Base-by-base conservation (phyloP, 1,140 invertebrate genomes). In the Drosophila kurseongensis region DNA sequence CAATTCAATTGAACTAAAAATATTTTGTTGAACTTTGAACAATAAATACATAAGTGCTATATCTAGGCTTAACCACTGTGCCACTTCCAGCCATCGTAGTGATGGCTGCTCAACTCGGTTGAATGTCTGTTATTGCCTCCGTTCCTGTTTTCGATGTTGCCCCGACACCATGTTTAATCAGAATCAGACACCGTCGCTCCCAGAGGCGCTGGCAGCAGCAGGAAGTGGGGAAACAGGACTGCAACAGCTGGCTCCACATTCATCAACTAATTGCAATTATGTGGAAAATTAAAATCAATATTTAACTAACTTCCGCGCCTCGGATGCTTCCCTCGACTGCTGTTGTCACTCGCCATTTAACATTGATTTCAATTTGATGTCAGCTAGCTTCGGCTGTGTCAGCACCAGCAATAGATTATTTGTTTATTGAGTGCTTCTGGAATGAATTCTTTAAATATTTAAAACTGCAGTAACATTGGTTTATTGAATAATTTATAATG, bases 221-320 rank as follows among this genome's bases (percentile, higher is more conserved):
- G 67, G 63, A 63, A 50, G 51, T 73, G 72, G 69, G 41, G 58
- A 55, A 51, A 57, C 72, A 75, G 40, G 47, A 51, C 51, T 56
- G 59, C 73, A 76, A 75, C 72, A 75, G 73, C 60, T 73, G 69
- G 18, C 69, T 55, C 47, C 16, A 76, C 61, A 66, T 65, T 79
- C 80, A 83, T 84, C 76, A 84, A 77, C 81, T 84, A 80, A 84
- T 84, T 84, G 80, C 76, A 84, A 84, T 84, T 84, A 84, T 84
- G 80, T 83, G 80, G 75, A 83, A 79, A 83, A 83, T 79, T 60
- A 66, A 83, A 83, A 84, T 79, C 80, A 84, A 84, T 84, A 84
- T 84, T 83, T 69, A 71, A 83, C 75, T 75, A 65, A 62, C 62
- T 65, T 65, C 61, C 67, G 44, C 40, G 45, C 58, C 50, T 16